Evolutionary conservation across 1,140 invertebrate genomes (phyloP).

Genomic region (Sarcophaga bullata): DNA sequence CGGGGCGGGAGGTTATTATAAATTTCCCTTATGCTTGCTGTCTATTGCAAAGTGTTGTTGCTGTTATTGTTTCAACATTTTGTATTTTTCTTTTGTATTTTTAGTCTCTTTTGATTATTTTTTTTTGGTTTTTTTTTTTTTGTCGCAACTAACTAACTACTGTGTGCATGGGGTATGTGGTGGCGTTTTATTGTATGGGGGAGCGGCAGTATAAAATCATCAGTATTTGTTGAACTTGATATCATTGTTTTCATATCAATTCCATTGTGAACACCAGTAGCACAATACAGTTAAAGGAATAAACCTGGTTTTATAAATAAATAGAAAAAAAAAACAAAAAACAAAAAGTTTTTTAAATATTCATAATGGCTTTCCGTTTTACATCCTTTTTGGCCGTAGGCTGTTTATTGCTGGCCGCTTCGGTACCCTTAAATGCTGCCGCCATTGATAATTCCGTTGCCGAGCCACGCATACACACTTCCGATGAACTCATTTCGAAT

Average conservation of each 20-base stretch:
- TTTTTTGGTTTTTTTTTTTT: not conserved
- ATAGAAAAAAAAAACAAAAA: no score
- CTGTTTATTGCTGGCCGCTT: conserved; percentile 62
- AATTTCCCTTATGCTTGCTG: not conserved
- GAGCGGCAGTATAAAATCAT: conserved; percentile 51
- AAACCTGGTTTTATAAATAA: conserved; percentile 16
- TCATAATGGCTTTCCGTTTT: conserved; percentile 58
- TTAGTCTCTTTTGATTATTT: not conserved
- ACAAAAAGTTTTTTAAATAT: not conserved
- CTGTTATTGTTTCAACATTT: conserved; percentile 17
- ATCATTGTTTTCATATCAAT: conserved; percentile 64
- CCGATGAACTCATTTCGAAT: conserved; percentile 75
- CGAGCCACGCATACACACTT: conserved; percentile 69
- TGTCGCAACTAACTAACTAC: no score
- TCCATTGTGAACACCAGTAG: conserved; percentile 59
- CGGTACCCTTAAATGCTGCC: conserved; percentile 66
- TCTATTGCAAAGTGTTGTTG: conserved; percentile 2
- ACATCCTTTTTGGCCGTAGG: conserved; percentile 60
- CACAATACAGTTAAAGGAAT: conserved; percentile 33
- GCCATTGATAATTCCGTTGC: conserved; percentile 69
- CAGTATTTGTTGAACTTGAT: conserved; percentile 56
- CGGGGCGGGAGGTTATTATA: no score
- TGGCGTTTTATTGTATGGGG: conserved; percentile 36
- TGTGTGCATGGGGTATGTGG: conserved; percentile 3
- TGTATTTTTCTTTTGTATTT: not conserved